Conservation (phyloP, 2,113 vertebrate genomes). For the Bubo blakistoni region DNA sequence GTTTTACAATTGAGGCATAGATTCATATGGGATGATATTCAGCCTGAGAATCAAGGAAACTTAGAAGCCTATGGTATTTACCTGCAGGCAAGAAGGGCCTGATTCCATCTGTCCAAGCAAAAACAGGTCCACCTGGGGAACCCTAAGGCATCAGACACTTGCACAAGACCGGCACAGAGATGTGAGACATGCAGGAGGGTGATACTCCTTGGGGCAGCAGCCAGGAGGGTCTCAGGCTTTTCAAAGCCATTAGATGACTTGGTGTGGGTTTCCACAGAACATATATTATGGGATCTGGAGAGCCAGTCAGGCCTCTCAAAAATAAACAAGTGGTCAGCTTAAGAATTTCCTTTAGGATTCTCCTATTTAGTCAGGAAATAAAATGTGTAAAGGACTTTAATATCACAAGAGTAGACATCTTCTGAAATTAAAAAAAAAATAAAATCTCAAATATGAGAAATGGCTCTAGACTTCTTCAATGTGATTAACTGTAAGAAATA, state of each 20-base stretch:
- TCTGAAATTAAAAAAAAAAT: not conserved
- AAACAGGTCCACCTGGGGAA: not conserved
- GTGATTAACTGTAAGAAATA: not conserved
- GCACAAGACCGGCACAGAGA: not conserved
- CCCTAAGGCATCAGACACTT: not conserved
- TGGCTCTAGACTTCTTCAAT: not conserved
- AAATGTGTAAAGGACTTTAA: not conserved
- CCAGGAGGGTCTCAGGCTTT: not conserved
- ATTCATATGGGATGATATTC: not conserved
- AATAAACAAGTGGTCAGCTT: not conserved
- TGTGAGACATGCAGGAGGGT: fast-evolving
- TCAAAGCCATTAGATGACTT: not conserved
- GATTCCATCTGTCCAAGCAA: fast-evolving
- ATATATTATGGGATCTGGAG: not conserved
- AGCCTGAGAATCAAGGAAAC: not conserved
- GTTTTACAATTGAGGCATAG: not conserved
- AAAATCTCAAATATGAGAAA: not conserved
- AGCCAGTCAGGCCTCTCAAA: not conserved
- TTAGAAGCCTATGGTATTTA: not conserved
- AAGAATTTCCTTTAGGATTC: not conserved
- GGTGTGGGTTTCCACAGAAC: not conserved
- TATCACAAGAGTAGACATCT: not conserved
- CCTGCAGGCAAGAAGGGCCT: not conserved
- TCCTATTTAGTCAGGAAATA: not conserved
- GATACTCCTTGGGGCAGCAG: not conserved